Evolutionary conservation across 1,140 invertebrate species (phyloP).

Genomic region (Eufriesea mexicana): DNA sequence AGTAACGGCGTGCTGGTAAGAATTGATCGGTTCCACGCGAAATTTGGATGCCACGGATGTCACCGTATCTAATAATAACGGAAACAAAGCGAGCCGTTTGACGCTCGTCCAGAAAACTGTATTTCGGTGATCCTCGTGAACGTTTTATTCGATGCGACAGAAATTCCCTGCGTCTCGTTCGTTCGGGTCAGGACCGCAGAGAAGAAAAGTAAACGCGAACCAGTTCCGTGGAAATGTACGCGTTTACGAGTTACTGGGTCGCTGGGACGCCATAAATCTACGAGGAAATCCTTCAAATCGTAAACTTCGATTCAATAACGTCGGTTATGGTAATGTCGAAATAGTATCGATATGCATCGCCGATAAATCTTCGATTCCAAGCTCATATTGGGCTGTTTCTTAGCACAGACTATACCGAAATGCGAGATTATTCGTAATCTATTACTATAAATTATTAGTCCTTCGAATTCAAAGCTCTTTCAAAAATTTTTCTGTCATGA

Average conservation of each 20-base stretch:
- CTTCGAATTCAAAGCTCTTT: no score
- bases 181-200: neutral
- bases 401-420: neutral
- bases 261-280: neutral
- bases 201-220: neutral
- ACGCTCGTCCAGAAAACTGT: conserved; percentile 25
- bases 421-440: no score
- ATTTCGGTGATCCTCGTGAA: neutral
- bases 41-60: conserved; percentile 30
- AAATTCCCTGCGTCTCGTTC: neutral
- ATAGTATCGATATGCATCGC: neutral
- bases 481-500: no score
- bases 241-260: neutral
- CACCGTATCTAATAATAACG: conserved; percentile 52
- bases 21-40: neutral
- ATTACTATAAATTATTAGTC: no score
- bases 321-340: neutral
- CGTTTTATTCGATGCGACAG: neutral
- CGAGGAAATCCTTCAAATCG: neutral
- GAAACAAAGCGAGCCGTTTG: conserved; percentile 43
- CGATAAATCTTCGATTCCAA: no score
- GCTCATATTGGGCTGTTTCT: neutral
- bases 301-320: neutral
- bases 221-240: neutral
- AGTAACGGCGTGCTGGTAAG: neutral